Conservation (phyloP, 2,113 vertebrate species). For the Todiramphus chloris region DNA sequence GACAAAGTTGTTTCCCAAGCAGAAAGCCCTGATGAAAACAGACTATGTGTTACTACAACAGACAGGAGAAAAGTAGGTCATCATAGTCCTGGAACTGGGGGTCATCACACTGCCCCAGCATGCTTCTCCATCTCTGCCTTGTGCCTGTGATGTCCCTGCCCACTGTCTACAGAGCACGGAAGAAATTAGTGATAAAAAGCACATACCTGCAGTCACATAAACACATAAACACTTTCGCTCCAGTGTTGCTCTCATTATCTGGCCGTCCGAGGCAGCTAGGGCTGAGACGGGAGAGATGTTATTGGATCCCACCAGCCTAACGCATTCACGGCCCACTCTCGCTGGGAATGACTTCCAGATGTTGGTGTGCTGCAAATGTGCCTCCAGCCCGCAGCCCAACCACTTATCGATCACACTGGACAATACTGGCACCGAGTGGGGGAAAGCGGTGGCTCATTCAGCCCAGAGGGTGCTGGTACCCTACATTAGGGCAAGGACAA, state of each 20-base stretch:
- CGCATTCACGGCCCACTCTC: conserved; percentile 31
- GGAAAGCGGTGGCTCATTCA: background rate
- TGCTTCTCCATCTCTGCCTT: background rate
- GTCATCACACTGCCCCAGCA: accelerated
- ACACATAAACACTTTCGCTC: conserved; percentile 77
- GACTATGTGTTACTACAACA: background rate
- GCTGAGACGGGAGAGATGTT: conserved; percentile 71
- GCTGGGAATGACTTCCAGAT: conserved; percentile 87
- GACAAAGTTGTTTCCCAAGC: background rate
- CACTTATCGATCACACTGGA: conserved; percentile 51
- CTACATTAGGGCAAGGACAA: background rate
- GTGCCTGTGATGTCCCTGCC: background rate
- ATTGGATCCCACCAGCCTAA: conserved; percentile 49
- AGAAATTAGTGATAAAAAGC: background rate
- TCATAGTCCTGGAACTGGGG: background rate
- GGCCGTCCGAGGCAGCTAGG: conserved; percentile 64
- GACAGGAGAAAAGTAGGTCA: background rate
- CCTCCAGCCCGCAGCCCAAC: conserved; percentile 22
- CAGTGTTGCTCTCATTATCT: conserved; percentile 73
- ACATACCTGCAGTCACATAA: conserved; percentile 62
- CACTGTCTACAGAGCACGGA: background rate
- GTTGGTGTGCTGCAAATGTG: conserved; percentile 61
- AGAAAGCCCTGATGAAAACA: background rate
- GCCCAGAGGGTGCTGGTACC: background rate
- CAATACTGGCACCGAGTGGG: conserved; percentile 1